phyloP scores from a whole-genome alignment of 2,888 invertebrate species.

The Erebia palarica region DNA sequence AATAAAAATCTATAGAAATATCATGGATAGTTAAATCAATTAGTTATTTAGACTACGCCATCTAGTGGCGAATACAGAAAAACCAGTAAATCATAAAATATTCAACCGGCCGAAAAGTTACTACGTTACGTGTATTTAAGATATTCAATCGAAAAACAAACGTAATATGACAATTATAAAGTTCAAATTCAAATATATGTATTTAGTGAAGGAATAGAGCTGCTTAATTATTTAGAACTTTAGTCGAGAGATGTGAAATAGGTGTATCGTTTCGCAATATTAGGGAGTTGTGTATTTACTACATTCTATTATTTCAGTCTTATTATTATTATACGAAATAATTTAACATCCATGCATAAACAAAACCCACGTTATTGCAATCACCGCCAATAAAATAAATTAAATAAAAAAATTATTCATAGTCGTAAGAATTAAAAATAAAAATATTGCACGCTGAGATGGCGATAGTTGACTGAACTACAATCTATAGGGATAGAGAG shows the following conservation, averaged over 20 bases:
- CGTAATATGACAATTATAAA: conserved; percentile 44
- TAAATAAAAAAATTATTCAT: background rate
- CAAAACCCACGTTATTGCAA: background rate
- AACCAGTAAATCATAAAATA: conserved; percentile 56
- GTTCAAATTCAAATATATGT: conserved; percentile 47
- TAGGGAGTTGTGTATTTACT: conserved; percentile 41
- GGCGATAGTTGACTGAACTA: conserved; percentile 26
- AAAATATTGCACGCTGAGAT: conserved; percentile 31
- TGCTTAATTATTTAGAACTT: conserved; percentile 64
- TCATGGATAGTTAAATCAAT: background rate
- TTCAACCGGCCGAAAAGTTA: conserved; percentile 67
- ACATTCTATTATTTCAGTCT: conserved; percentile 36
- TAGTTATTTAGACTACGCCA: conserved; percentile 37
- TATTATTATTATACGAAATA: conserved; percentile 18
- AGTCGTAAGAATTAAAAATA: conserved; percentile 8
- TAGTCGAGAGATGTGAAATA: conserved; percentile 59
- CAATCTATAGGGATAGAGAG: conserved; percentile 21
- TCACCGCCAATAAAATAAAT: background rate
- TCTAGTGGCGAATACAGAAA: conserved; percentile 47
- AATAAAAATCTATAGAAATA: background rate
- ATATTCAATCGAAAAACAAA: conserved; percentile 47
- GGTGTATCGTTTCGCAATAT: conserved; percentile 52
- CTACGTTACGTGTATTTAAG: conserved; percentile 56
- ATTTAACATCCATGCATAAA: background rate
- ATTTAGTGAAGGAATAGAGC: conserved; percentile 56